These are phyloP conservation scores for Danaus plexippus DNA, from an alignment of 1,140 invertebrate species.

Conservation along the genomic window DNA sequence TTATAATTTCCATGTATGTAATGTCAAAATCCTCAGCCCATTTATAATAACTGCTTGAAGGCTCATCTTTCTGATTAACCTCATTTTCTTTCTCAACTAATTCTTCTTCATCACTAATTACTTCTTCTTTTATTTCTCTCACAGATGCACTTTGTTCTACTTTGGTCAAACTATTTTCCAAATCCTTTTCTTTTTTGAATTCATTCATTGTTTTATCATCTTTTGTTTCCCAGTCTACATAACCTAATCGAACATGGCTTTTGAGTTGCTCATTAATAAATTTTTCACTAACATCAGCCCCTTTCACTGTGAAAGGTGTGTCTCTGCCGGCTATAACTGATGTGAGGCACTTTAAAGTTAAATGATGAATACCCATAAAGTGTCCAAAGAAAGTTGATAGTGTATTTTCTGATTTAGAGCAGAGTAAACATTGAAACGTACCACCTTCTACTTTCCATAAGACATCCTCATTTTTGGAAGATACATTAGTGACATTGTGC, in stretches of 20 bases:
- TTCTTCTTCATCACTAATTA: slow-evolving; percentile 28
- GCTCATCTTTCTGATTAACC: slow-evolving; percentile 28
- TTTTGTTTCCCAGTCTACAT: slow-evolving; percentile 40
- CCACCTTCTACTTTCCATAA: slow-evolving; percentile 49
- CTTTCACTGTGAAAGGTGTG: slow-evolving; percentile 49
- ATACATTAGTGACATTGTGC: slow-evolving; percentile 51
- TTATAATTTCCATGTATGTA: slow-evolving; percentile 52
- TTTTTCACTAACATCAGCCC: slow-evolving; percentile 51
- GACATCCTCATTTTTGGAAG: slow-evolving; percentile 39
- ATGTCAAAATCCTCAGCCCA: slow-evolving; percentile 66
- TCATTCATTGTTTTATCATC: slow-evolving; percentile 11
- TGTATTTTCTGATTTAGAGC: slow-evolving; percentile 44
- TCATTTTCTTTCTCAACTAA: slow-evolving; percentile 16
- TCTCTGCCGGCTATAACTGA: slow-evolving; percentile 52
- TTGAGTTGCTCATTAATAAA: slow-evolving; percentile 50
- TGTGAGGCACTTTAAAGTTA: slow-evolving; percentile 60
- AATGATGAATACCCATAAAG: slow-evolving; percentile 62
- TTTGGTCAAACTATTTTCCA: too few species aligned
- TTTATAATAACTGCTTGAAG: slow-evolving; percentile 34
- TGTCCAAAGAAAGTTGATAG: slow-evolving; percentile 52
- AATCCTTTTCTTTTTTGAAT: slow-evolving; percentile 7
- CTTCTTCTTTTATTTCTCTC: slow-evolving; percentile 52
- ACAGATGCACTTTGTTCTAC: not conserved
- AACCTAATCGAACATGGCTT: slow-evolving; percentile 39
- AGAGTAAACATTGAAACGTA: slow-evolving; percentile 54